Conservation (phyloP, 2,113 vertebrate genomes). For the Myocastor coypus region DNA sequence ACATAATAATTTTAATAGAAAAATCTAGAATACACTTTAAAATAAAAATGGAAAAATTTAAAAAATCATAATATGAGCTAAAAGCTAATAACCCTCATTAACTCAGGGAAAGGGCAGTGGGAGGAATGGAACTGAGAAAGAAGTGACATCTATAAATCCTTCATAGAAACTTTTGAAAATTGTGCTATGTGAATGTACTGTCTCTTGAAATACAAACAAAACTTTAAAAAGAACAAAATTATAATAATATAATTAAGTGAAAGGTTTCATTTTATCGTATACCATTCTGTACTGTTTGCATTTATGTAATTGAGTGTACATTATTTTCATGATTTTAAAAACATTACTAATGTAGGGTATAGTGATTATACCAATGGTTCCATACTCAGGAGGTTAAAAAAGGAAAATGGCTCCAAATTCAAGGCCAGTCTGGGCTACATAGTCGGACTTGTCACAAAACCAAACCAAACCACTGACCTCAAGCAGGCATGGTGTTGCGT, state of each 20-base stretch:
- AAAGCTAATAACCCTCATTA: too few relatives aligned
- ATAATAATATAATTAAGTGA: background rate
- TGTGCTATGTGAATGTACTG: too few relatives aligned
- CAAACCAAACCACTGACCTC: background rate
- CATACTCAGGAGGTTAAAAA: background rate
- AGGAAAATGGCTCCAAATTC: background rate
- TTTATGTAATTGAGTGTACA: background rate
- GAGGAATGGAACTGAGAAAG: too few relatives aligned
- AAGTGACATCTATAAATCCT: too few relatives aligned
- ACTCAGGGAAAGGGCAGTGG: too few relatives aligned
- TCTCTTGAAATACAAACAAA: too few relatives aligned
- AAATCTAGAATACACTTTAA: conserved; percentile 7
- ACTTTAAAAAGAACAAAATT: background rate
- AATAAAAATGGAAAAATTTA: background rate
- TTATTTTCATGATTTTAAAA: background rate
- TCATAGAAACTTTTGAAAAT: too few relatives aligned
- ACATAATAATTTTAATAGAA: background rate
- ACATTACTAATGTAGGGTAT: background rate
- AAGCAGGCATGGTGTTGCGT: background rate
- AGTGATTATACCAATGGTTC: background rate
- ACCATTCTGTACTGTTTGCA: background rate
- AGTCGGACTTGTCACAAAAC: background rate
- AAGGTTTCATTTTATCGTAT: background rate
- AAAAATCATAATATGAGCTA: too few relatives aligned
- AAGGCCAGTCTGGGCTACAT: background rate